Conservation (phyloP, 2,113 vertebrate genomes). For the Ammodramus savannarum region DNA sequence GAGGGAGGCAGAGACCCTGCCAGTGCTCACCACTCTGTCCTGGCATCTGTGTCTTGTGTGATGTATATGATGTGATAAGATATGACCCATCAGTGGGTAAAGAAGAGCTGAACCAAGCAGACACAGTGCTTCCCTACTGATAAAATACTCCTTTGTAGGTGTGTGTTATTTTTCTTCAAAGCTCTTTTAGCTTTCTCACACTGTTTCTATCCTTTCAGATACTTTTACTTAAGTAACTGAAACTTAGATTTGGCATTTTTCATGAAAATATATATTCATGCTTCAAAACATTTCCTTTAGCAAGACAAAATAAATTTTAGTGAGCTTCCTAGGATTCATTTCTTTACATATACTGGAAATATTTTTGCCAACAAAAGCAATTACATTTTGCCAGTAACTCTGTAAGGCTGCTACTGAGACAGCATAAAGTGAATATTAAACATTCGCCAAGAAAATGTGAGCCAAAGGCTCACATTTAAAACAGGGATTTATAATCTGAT, state of each 20-base stretch:
- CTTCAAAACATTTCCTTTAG: background rate
- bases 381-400: background rate
- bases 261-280: background rate
- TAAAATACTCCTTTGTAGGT: background rate
- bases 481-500: background rate
- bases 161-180: background rate
- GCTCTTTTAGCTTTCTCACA: background rate
- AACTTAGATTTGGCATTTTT: background rate
- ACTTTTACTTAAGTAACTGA: background rate
- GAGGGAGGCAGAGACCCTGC: background rate
- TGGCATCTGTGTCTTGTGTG: background rate
- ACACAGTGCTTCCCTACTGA: background rate
- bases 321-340: background rate
- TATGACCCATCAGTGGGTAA: background rate
- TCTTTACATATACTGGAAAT: background rate
- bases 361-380: slow-evolving; percentile 1
- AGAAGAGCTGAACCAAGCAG: background rate
- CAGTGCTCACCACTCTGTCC: background rate
- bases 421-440: background rate
- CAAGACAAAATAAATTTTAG: slow-evolving; percentile 5
- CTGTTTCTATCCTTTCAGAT: background rate
- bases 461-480: background rate
- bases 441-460: background rate
- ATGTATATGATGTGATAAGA: background rate
- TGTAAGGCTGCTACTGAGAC: background rate